phyloP scores from a whole-genome alignment of 2,113 vertebrate genomes.

The Xiphophorus hellerii region DNA sequence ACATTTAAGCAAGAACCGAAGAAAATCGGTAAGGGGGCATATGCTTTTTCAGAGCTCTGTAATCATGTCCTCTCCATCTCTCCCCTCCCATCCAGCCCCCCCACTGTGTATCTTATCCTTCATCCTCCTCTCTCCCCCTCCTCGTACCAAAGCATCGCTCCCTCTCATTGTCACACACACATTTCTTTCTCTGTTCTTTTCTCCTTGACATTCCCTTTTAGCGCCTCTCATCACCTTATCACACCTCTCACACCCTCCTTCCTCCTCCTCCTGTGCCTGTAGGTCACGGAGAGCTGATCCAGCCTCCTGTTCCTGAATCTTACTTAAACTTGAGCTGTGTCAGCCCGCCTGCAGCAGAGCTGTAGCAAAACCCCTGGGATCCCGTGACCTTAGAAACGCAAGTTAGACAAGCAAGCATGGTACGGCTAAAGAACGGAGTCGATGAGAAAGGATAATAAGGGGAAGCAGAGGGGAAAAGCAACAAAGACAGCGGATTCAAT shows the following conservation, averaged over 20 bases:
- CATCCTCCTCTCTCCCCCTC: slow-evolving; percentile 1
- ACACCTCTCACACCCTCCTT: not conserved
- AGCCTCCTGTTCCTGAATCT: slow-evolving; percentile 52
- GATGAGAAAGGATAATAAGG: not conserved
- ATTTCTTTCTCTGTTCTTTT: slow-evolving; percentile 30
- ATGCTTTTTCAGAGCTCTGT: slow-evolving; percentile 61
- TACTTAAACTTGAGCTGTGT: slow-evolving; percentile 66
- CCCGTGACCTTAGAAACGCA: slow-evolving; percentile 26
- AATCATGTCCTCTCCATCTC: slow-evolving; percentile 56
- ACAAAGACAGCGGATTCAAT: not conserved
- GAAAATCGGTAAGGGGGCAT: slow-evolving; percentile 16
- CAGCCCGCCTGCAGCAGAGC: slow-evolving; percentile 42
- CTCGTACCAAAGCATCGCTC: not conserved
- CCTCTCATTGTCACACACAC: slow-evolving; percentile 15
- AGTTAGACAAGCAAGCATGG: not conserved
- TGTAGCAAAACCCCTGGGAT: slow-evolving; percentile 52
- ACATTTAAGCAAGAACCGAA: not conserved
- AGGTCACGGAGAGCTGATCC: slow-evolving; percentile 42
- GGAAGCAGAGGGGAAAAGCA: not conserved
- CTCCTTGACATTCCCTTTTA: slow-evolving; percentile 40
- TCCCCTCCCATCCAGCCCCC: slow-evolving; percentile 19
- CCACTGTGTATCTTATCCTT: slow-evolving; percentile 11
- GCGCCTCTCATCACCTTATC: not conserved
- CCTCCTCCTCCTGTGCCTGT: slow-evolving; percentile 17
- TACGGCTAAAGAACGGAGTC: not conserved